phyloP scores from a whole-genome alignment of 2,797 vertebrate species.

The Halcyon badia region DNA sequence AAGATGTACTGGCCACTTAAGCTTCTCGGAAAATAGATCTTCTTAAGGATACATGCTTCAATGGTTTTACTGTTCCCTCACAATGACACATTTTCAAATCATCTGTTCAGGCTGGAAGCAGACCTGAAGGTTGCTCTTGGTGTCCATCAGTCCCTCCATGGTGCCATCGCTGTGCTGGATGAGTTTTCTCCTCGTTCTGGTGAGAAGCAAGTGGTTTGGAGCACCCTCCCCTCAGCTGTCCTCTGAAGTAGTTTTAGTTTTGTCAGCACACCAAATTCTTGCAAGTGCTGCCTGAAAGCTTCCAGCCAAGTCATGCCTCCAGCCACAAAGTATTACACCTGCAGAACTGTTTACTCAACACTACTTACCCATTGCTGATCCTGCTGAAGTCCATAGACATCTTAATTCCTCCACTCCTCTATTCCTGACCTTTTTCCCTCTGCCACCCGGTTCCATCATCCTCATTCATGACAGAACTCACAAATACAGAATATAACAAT shows the following conservation, averaged over 20 bases:
- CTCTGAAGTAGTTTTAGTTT: background rate
- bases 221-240: background rate
- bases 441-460: background rate
- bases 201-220: background rate
- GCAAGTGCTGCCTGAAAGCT: background rate
- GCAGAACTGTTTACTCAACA: background rate
- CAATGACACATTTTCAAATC: background rate
- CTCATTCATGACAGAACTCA: background rate
- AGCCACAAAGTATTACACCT: background rate
- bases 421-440: background rate
- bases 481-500: rapidly evolving
- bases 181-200: background rate
- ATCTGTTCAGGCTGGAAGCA: background rate
- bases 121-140: background rate
- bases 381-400: background rate
- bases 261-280: background rate
- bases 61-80: background rate
- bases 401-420: background rate
- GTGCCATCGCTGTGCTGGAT: background rate
- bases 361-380: background rate
- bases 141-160: background rate
- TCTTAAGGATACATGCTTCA: background rate
- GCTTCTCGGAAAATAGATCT: background rate
- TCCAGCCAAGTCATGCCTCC: background rate
- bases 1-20: background rate